A percentile compares a stretch with the other conserved stretches of the same genome.
phyloP scores from a whole-genome alignment of 1,140 invertebrate species.

The Lasioglossum albipes region DNA sequence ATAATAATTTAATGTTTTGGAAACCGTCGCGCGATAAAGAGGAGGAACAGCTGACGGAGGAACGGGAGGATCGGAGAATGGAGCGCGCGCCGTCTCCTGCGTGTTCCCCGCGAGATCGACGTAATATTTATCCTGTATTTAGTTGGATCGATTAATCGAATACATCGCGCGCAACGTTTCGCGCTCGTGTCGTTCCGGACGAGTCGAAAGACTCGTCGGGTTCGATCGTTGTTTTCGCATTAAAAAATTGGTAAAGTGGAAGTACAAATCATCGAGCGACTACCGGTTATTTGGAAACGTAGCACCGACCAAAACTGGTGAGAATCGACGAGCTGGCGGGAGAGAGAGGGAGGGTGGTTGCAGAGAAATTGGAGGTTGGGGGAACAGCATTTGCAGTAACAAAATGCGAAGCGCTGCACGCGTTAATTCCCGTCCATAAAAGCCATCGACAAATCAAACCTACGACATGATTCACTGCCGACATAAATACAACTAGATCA shows the following conservation, averaged over 20 bases:
- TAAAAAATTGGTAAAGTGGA: slow-evolving; percentile 76
- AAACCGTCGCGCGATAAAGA: slow-evolving; percentile 3
- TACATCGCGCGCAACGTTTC: too few relatives aligned
- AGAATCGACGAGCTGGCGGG: slow-evolving; percentile 20
- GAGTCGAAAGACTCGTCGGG: background rate
- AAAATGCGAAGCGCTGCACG: slow-evolving; percentile 77
- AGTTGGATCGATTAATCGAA: too few relatives aligned
- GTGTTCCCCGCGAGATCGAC: background rate
- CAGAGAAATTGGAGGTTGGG: slow-evolving; percentile 35
- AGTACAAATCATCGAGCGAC: slow-evolving; percentile 74
- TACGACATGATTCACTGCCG: slow-evolving; percentile 79
- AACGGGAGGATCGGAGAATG: background rate
- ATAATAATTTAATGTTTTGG: slow-evolving; percentile 47
- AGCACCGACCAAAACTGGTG: slow-evolving; percentile 61
- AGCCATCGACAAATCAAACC: slow-evolving; percentile 80
- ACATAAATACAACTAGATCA: slow-evolving; percentile 80
- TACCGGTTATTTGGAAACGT: slow-evolving; percentile 71
- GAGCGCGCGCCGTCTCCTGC: background rate
- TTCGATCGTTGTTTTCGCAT: slow-evolving; percentile 60
- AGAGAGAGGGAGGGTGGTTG: background rate
- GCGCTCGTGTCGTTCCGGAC: too few relatives aligned
- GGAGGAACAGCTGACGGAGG: background rate
- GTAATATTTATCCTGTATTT: background rate
- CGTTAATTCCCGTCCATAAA: slow-evolving; percentile 80
- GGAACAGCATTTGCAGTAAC: slow-evolving; percentile 76